A percentile compares a stretch with the other conserved stretches of the same genome.
These are phyloP conservation scores for Drosophila tsacasi DNA, from an alignment of 1,140 invertebrate genomes.

Conservation along the genomic window DNA sequence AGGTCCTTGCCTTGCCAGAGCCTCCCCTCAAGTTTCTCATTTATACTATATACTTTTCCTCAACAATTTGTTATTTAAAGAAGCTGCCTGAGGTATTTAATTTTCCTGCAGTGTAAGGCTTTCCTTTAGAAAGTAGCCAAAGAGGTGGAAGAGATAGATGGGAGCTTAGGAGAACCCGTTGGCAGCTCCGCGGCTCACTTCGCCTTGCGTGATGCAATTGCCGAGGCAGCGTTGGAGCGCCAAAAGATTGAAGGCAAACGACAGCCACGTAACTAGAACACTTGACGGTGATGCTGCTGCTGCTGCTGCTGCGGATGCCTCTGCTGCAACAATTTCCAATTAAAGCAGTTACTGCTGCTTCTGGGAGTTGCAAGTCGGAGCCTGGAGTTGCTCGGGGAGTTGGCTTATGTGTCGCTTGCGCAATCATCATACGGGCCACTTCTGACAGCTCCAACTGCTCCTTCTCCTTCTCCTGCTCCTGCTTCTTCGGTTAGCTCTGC, in stretches of 20 bases:
- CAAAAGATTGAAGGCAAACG: constrained; percentile 82
- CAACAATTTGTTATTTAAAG: not conserved
- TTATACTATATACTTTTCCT: not conserved
- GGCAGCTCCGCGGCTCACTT: constrained; percentile 47
- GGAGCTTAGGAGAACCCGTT: constrained; percentile 61
- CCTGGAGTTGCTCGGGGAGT: constrained; percentile 26
- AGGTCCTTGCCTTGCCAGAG: not conserved
- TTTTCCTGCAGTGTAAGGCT: constrained; percentile 19
- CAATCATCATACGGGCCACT: constrained; percentile 77
- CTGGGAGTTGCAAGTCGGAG: constrained; percentile 28
- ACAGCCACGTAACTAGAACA: constrained; percentile 83
- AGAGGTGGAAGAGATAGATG: constrained; percentile 43
- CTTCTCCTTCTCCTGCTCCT: constrained; percentile 1
- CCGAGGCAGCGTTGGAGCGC: constrained; percentile 60
- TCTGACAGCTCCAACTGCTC: constrained; percentile 65
- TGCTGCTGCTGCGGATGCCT: constrained; percentile 29
- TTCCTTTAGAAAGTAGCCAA: constrained; percentile 78
- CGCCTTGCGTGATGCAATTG: constrained; percentile 80
- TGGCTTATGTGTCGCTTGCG: constrained; percentile 73
- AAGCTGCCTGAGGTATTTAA: not conserved
- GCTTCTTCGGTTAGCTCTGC: constrained; percentile 8
- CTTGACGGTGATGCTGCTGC: constrained; percentile 68
- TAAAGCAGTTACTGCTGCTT: constrained; percentile 43
- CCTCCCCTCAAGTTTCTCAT: not conserved
- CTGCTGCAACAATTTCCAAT: constrained; percentile 52